A percentile compares a stretch with the other conserved stretches of the same genome.
These are phyloP conservation scores for Metalampra italica DNA, from an alignment of 2,888 invertebrate species.

Conservation along the genomic window DNA sequence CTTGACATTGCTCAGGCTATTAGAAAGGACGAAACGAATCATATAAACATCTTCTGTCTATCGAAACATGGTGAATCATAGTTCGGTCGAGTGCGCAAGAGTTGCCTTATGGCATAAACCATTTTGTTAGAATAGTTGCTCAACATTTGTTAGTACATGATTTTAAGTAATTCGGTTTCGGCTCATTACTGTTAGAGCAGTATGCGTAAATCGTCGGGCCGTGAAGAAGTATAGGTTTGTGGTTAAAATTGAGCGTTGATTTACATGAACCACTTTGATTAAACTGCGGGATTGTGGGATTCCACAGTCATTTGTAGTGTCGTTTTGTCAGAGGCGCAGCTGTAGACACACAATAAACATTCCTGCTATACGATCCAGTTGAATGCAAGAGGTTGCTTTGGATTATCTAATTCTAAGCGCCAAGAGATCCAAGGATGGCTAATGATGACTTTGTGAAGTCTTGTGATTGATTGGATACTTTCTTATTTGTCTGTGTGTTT, in stretches of 20 bases:
- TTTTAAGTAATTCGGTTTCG: conserved; percentile 36
- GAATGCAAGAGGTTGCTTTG: background rate
- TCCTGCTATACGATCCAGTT: background rate
- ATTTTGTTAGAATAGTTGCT: conserved; percentile 32
- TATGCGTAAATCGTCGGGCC: conserved; percentile 40
- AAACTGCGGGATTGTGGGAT: no score
- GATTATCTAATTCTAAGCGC: no score
- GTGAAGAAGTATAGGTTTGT: conserved; percentile 37
- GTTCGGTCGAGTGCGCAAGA: conserved; percentile 26
- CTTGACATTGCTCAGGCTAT: background rate
- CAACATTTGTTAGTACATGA: conserved; percentile 14
- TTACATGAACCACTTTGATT: conserved; percentile 16
- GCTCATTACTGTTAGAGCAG: conserved; percentile 38
- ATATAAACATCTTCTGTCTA: conserved; percentile 15
- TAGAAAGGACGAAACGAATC: conserved; percentile 4
- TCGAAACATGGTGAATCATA: conserved; percentile 35
- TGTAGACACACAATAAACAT: background rate
- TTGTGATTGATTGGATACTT: no score
- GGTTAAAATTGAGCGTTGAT: conserved; percentile 50
- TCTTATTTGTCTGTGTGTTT: no score
- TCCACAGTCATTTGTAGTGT: conserved; percentile 3
- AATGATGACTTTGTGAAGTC: no score
- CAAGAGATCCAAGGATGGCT: no score
- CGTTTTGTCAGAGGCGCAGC: conserved; percentile 9
- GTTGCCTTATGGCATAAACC: conserved; percentile 22